A percentile compares a stretch with the other conserved stretches of the same genome.
phyloP scores from a whole-genome alignment of 2,888 invertebrate species.

The Heliconius cydno region DNA sequence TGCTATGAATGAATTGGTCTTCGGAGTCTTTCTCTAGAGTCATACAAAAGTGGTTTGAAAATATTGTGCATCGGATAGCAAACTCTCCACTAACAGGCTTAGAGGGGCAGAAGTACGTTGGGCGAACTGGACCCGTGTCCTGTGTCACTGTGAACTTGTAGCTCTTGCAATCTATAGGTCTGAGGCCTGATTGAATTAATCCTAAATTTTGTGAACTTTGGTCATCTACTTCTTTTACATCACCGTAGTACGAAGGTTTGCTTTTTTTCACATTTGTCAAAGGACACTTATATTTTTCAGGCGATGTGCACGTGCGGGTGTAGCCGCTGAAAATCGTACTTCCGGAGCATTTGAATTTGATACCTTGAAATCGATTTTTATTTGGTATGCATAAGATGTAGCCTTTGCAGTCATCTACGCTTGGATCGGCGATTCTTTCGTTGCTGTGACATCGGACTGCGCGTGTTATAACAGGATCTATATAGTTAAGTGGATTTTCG shows the following conservation, averaged over 20 bases:
- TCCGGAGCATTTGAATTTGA: constrained; percentile 76
- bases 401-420: constrained; percentile 74
- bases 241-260: constrained; percentile 54
- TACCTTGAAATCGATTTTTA: constrained; percentile 73
- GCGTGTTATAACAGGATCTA: constrained; percentile 66
- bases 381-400: constrained; percentile 77
- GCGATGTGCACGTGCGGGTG: constrained; percentile 71
- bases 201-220: constrained; percentile 40
- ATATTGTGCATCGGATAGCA: constrained; percentile 69
- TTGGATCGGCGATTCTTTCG: constrained; percentile 74
- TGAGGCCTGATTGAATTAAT: constrained; percentile 45
- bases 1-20: constrained; percentile 66
- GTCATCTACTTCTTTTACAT: constrained; percentile 57
- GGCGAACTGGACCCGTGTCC: constrained; percentile 61
- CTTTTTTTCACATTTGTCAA: constrained; percentile 57
- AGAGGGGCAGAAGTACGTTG: constrained; percentile 74
- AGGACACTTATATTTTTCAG: constrained; percentile 72
- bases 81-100: constrained; percentile 64
- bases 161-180: constrained; percentile 74
- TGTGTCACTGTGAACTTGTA: constrained; percentile 74
- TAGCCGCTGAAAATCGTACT: constrained; percentile 74
- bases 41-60: constrained; percentile 76
- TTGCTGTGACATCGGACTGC: constrained; percentile 67
- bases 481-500: constrained; percentile 66
- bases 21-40: constrained; percentile 68